phyloP scores from a whole-genome alignment of 2,113 vertebrate genomes.

The Orthonyx spaldingii region DNA sequence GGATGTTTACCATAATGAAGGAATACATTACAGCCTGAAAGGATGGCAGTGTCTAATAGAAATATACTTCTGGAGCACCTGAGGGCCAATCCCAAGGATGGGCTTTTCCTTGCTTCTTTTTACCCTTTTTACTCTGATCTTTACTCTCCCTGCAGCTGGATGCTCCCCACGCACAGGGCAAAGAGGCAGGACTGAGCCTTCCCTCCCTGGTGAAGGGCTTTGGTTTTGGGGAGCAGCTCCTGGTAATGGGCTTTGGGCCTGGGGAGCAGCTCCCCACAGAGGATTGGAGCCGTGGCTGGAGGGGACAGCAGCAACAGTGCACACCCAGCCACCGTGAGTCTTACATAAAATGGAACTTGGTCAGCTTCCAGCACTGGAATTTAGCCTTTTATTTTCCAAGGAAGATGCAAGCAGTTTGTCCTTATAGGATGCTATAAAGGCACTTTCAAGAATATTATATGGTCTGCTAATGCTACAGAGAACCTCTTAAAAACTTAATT shows the following conservation, averaged over 20 bases:
- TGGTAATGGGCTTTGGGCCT: not conserved
- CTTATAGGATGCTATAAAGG: constrained; percentile 24
- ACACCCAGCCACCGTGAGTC: not conserved
- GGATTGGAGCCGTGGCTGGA: not conserved
- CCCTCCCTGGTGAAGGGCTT: not conserved
- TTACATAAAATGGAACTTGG: not conserved
- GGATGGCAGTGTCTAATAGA: not conserved
- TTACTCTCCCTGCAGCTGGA: not conserved
- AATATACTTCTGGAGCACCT: not conserved
- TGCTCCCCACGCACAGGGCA: not conserved
- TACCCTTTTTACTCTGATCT: not conserved
- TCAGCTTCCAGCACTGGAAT: not conserved
- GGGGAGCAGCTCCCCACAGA: not conserved
- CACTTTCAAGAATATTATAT: not conserved
- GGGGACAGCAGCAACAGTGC: not conserved
- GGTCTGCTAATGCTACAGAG: constrained; percentile 11
- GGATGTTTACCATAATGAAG: constrained; percentile 18
- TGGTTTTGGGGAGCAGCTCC: not conserved
- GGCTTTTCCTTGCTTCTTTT: not conserved
- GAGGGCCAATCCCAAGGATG: not conserved
- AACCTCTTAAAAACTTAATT: constrained; percentile 52
- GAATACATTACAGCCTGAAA: not conserved
- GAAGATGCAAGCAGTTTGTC: constrained; percentile 21
- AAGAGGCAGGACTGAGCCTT: not conserved
- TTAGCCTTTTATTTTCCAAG: not conserved